Evolutionary conservation across 2,113 vertebrate species (phyloP), one percentile per base, ranked within the genome.

Genomic region (Prochilodus magdalenae): DNA sequence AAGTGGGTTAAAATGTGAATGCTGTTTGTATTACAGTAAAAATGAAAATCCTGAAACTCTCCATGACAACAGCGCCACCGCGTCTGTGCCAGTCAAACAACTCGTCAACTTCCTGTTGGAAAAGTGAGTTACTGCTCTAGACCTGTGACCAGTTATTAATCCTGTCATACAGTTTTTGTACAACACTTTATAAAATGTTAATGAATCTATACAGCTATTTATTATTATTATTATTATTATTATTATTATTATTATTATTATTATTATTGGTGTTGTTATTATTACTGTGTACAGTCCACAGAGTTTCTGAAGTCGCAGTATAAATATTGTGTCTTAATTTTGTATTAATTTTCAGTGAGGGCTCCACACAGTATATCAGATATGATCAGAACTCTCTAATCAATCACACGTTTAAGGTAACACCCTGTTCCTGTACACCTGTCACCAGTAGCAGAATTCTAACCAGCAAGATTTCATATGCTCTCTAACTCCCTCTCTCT

Each of bases 381-480:
- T 84, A 77, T 14, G 73, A 79, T 36, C 60, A 84, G 20, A 44
- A 36, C 62, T 72, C 57, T 2, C 27, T 36, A 22, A 27, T 88
- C 66, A 59, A 73, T 22, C 87, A 88, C 49, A 51, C 47, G n/a
- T 88, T 80, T 53, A 75, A 26, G 83, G 87, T 88, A 80, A 33
- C 13, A 16, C n/a, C 36, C 10, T n/a, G 36, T 10, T 7, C 6
- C 33, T 36, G 33, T 6, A 36, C 33, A 36, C 33, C 6, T 36
- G 6, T 6, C 6, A 36, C 33, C n/a, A 6, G 6, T 3, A 36
- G 6, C 3, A 36, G 33, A 6, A 36, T 6, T 36, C 33, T 6
- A 3, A 36, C 33, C 33, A 36, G 6, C 33, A 36, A 36, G 33
- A 36, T 6, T 4, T 36, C 3, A 36, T 36, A 36, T n/a, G n/a